phyloP scores from a whole-genome alignment of 2,797 vertebrate genomes.

The Mergus octosetaceus region DNA sequence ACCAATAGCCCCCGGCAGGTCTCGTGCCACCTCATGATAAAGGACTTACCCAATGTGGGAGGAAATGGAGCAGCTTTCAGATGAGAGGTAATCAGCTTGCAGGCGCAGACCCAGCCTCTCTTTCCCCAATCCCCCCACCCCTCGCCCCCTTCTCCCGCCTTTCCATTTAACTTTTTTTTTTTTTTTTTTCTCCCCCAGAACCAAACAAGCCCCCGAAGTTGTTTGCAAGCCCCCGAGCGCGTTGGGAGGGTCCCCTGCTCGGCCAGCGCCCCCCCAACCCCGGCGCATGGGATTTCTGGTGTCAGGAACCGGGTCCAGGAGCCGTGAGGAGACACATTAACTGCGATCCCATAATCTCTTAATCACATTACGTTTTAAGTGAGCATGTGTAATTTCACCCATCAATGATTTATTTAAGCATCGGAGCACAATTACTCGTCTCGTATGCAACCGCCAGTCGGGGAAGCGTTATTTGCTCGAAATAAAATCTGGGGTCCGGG shows the following conservation, averaged over 20 bases:
- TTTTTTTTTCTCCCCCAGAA: background rate
- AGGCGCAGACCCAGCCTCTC: slow-evolving; percentile 79
- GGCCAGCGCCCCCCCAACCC: background rate
- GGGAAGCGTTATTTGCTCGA: slow-evolving; percentile 61
- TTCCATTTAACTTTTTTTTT: slow-evolving; percentile 60
- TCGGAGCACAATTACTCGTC: slow-evolving; percentile 77
- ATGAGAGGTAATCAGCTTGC: slow-evolving; percentile 88
- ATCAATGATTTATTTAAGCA: slow-evolving; percentile 83
- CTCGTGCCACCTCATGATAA: slow-evolving; percentile 97
- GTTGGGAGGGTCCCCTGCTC: background rate
- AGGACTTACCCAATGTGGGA: slow-evolving; percentile 89
- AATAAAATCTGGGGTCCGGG: slow-evolving; percentile 34
- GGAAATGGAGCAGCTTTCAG: slow-evolving; percentile 84
- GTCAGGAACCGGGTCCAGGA: slow-evolving; percentile 77
- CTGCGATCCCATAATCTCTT: slow-evolving; percentile 83
- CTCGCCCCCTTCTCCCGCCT: background rate
- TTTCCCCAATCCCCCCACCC: background rate
- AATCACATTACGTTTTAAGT: slow-evolving; percentile 84
- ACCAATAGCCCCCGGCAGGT: slow-evolving; percentile 91
- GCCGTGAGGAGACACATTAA: slow-evolving; percentile 78
- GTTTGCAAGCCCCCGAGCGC: background rate
- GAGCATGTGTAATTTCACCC: slow-evolving; percentile 84
- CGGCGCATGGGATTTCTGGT: slow-evolving; percentile 72
- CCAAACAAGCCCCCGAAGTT: background rate
- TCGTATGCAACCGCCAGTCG: slow-evolving; percentile 63